Evolutionary conservation across 2,888 invertebrate genomes (phyloP).

Genomic region (Acheta domesticus): DNA sequence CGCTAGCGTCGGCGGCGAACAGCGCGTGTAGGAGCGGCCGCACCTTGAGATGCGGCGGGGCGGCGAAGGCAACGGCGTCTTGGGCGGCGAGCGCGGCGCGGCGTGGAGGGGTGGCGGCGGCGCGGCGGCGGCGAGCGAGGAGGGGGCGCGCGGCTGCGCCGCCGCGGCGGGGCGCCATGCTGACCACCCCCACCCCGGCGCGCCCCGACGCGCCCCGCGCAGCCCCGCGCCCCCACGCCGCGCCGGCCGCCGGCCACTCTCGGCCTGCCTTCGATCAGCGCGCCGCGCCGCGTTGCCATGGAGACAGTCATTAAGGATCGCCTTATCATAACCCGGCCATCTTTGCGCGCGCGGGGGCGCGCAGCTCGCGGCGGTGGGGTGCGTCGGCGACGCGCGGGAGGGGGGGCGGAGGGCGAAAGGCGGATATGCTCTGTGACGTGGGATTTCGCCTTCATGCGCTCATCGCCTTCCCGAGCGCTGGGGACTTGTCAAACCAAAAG

Average conservation of each 20-base stretch:
- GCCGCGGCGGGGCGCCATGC: background rate
- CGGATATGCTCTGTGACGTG: too few relatives aligned
- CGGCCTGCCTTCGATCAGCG: constrained; percentile 3
- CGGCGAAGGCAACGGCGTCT: constrained; percentile 26
- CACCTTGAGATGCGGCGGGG: constrained; percentile 35
- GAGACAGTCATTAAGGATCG: constrained; percentile 9
- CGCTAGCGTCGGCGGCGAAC: background rate
- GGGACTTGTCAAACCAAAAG: too few relatives aligned
- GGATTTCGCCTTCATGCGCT: too few relatives aligned
- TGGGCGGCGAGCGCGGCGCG: constrained; percentile 25
- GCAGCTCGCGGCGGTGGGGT: constrained; percentile 21
- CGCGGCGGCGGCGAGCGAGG: constrained; percentile 46
- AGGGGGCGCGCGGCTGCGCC: constrained; percentile 33
- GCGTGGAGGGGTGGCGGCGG: constrained; percentile 39
- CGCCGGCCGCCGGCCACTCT: constrained; percentile 10
- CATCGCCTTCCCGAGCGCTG: too few relatives aligned
- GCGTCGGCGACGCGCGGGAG: constrained; percentile 5
- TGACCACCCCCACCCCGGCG: background rate
- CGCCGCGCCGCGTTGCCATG: background rate
- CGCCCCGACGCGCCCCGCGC: background rate
- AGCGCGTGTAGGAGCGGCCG: constrained; percentile 39
- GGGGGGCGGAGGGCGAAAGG: background rate
- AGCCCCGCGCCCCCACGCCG: background rate
- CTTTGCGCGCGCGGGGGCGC: background rate
- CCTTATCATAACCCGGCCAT: constrained; percentile 18